These are phyloP conservation scores for Hormaphis cornu DNA, from an alignment of 1,140 invertebrate genomes.

Conservation along the genomic window DNA sequence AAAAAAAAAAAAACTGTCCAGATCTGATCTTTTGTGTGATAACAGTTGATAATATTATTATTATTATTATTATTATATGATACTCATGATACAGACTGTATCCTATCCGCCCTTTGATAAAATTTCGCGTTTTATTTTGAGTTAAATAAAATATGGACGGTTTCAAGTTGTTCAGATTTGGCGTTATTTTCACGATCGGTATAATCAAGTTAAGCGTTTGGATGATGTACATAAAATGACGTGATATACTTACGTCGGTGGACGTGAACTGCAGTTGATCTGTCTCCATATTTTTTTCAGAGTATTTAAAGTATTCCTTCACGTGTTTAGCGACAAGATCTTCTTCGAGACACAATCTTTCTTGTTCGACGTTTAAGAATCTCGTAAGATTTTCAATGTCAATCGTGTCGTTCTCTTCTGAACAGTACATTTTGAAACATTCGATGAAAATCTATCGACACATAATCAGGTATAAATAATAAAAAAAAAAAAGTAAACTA, in stretches of 20 bases:
- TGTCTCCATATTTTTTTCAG: neutral
- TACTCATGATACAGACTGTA: no score
- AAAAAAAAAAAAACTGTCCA: no score
- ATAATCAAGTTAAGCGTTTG: constrained; percentile 12
- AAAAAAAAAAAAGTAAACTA: neutral
- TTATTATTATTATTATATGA: no score
- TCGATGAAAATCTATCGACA: constrained; percentile 12
- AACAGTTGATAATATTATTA: constrained; percentile 15
- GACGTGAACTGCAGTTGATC: neutral
- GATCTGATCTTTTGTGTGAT: neutral
- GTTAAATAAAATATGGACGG: constrained; percentile 14
- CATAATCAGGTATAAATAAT: neutral
- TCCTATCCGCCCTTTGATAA: no score
- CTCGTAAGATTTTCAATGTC: constrained; percentile 11
- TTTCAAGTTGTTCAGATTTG: constrained; percentile 9
- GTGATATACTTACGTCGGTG: constrained; percentile 7
- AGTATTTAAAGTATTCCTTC: constrained; percentile 21
- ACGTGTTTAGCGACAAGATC: constrained; percentile 11
- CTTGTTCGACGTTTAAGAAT: constrained; percentile 7
- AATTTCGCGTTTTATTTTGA: neutral
- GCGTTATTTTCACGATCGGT: neutral
- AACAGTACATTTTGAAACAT: constrained; percentile 8
- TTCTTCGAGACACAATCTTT: constrained; percentile 28
- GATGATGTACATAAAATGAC: neutral
- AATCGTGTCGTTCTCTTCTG: neutral